phyloP scores from a whole-genome alignment of 2,888 invertebrate genomes.

The Agrochola lychnidis region DNA sequence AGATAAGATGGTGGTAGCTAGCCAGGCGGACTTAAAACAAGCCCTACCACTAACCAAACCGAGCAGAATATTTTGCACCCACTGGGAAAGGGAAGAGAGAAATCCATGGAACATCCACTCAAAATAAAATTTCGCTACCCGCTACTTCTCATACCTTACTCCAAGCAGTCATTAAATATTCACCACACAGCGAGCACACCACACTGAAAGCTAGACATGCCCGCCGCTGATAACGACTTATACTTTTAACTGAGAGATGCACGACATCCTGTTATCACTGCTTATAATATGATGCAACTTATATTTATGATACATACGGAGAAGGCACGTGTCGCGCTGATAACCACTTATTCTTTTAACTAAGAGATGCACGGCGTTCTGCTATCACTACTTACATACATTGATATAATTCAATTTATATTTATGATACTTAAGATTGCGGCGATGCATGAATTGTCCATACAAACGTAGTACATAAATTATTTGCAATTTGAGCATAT shows the following conservation, averaged over 20 bases:
- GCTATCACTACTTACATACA: not conserved
- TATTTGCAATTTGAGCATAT: no score
- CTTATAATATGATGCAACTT: constrained; percentile 5
- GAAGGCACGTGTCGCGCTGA: not conserved
- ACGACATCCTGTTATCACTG: constrained; percentile 12
- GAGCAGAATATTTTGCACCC: no score
- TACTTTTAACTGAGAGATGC: constrained; percentile 60
- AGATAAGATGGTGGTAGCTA: no score
- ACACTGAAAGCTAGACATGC: constrained; percentile 64
- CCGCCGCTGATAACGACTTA: constrained; percentile 61
- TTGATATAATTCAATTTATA: not conserved
- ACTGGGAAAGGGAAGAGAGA: no score
- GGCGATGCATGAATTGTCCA: no score
- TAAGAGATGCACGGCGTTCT: not conserved
- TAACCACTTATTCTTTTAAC: not conserved
- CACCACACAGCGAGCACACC: constrained; percentile 58
- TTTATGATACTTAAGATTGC: not conserved
- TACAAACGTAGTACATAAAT: no score
- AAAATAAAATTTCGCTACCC: not conserved
- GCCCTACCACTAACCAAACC: no score
- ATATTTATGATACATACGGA: not conserved
- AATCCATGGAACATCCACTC: not conserved
- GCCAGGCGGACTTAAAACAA: no score
- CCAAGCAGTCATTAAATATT: constrained; percentile 62
- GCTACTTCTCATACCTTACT: constrained; percentile 8